phyloP scores from a whole-genome alignment of 2,888 invertebrate genomes.

The Celastrina argiolus region DNA sequence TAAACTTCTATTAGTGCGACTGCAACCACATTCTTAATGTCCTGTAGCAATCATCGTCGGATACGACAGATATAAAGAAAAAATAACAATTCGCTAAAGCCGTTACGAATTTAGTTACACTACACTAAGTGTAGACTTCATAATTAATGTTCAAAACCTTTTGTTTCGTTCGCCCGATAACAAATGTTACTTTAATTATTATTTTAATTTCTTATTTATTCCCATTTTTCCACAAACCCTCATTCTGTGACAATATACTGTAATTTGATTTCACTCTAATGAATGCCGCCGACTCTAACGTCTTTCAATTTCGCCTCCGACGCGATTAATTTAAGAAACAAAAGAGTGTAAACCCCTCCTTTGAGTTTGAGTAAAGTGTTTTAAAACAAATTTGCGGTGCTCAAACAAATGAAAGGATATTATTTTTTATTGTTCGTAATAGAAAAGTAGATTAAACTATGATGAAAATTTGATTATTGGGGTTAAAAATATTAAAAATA shows the following conservation, averaged over 20 bases:
- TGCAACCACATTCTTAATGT: no score
- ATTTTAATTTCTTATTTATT: constrained; percentile 8
- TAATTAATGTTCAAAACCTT: background rate
- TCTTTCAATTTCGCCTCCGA: constrained; percentile 57
- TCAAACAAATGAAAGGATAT: background rate
- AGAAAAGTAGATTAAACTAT: background rate
- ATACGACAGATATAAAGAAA: no score
- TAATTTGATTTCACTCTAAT: constrained; percentile 21
- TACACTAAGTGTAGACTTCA: background rate
- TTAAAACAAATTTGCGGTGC: constrained; percentile 4
- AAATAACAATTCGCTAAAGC: no score
- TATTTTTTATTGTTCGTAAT: background rate
- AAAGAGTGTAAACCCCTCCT: constrained; percentile 48
- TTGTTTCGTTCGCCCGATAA: background rate
- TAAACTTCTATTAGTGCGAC: no score
- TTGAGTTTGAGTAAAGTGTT: constrained; percentile 22
- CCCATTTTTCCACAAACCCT: background rate
- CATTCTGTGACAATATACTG: constrained; percentile 1
- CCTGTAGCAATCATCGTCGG: no score
- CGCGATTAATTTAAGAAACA: constrained; percentile 65
- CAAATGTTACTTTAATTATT: background rate
- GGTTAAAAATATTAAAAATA: background rate
- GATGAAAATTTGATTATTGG: background rate
- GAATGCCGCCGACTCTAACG: background rate
- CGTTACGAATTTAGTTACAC: background rate